A percentile compares a stretch with the other conserved stretches of the same genome.
Evolutionary conservation across 2,888 invertebrate genomes (phyloP).

Genomic region (Griposia aprilina): DNA sequence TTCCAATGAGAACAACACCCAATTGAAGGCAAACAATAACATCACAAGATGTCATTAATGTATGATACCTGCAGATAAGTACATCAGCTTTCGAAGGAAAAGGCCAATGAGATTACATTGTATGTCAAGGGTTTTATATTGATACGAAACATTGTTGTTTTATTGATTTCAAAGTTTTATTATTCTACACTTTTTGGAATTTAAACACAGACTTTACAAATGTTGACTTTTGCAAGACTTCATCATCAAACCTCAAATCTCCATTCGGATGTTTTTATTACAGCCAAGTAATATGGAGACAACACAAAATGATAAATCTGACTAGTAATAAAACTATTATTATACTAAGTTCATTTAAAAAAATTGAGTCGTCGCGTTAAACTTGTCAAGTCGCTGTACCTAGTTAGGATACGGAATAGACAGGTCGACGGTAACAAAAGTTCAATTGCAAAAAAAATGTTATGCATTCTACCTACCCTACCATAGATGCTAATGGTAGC

Average conservation of each 20-base stretch:
- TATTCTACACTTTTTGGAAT: not conserved
- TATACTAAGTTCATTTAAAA: too few species aligned
- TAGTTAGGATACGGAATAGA: too few species aligned
- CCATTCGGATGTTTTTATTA: too few species aligned
- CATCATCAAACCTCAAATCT: not conserved
- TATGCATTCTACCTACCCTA: not conserved
- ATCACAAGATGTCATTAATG: conserved; percentile 23
- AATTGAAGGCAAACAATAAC: conserved; percentile 23
- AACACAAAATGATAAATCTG: too few species aligned
- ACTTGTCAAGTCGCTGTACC: too few species aligned
- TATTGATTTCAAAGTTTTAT: not conserved
- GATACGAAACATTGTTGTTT: conserved; percentile 16
- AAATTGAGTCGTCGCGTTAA: too few species aligned
- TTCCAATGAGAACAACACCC: not conserved
- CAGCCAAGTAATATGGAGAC: too few species aligned
- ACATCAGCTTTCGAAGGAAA: conserved; percentile 51
- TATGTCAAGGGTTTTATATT: conserved; percentile 68
- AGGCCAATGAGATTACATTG: conserved; percentile 63
- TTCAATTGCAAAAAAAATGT: not conserved
- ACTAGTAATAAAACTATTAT: too few species aligned
- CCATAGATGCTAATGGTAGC: not conserved
- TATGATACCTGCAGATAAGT: conserved; percentile 44
- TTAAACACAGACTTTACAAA: not conserved
- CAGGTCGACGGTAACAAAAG: not conserved
- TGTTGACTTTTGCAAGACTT: not conserved